Base-by-base conservation (phyloP, 2,113 vertebrate species). In the Centrocercus urophasianus region DNA sequence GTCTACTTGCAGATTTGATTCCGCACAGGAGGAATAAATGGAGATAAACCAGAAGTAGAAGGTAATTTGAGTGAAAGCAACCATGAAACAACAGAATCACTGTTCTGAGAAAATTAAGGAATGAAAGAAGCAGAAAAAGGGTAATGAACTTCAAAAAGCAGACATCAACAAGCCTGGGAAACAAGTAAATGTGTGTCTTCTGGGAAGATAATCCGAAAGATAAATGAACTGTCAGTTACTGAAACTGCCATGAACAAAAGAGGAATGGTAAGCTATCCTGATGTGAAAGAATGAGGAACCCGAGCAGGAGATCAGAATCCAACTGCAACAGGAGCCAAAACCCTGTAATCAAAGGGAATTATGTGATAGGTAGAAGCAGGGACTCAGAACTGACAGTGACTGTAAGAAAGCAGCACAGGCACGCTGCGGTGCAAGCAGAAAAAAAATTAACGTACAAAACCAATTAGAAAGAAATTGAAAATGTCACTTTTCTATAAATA, bases 251-350 rank as follows among this genome's bases (percentile, higher is more conserved):
- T 16, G 91, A 89, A 93, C 89, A 93, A 93, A 93, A 75, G 82
- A 59, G 65, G 82, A 82, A 65, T 48, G 59, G 89, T 96, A 95
- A 95, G 4, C 30, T 93, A 93, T 61, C 66, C 71, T 72, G 78
- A 89, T 83, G 91, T 61, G 85, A 96, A 96, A 93, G 70, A 86
- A 90, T 90, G 70, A 69, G 52, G 71, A 96, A 95, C 87, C 54
- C 0, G 1, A 91, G 66, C 27, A 87, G 63, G 43, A 96, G 74
- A 73, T 22, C 64, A 76, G 36, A 72, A 65, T 87, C 63, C 79
- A 79, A 43, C 63, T 1, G 1, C 63, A 82, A n/a, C 36, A 69
- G 66, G 30, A 89, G 74, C 82, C 87, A 85, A 87, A 75, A 79
- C 25, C 25, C 87, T 18, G 82, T 59, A 95, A 87, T 93, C 71